Conservation (phyloP, 2,797 vertebrate species). For the Epinephelus coioides region DNA sequence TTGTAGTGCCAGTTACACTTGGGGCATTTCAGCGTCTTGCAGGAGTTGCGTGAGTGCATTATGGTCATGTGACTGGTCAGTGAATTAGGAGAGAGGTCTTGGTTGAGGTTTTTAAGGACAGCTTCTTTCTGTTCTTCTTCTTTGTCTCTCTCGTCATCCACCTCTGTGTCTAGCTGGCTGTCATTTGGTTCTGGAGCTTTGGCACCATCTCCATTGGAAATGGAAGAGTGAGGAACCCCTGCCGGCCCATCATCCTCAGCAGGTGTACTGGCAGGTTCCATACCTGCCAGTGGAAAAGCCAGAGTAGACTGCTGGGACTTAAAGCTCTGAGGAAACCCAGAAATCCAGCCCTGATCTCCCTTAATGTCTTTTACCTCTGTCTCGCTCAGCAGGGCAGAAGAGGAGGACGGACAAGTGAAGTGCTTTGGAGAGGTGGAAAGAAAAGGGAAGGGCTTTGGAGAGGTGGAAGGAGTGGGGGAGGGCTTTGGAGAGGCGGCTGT, state of each 20-base stretch:
- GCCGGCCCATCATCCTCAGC: constrained; percentile 88
- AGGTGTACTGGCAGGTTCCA: constrained; percentile 84
- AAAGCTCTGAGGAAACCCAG: constrained; percentile 95
- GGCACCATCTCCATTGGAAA: constrained; percentile 96
- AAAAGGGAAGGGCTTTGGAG: constrained; percentile 86
- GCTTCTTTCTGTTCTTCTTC: constrained; percentile 79
- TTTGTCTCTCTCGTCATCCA: constrained; percentile 80
- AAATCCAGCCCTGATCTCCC: constrained; percentile 90
- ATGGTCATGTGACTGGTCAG: constrained; percentile 93
- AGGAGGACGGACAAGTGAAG: constrained; percentile 90
- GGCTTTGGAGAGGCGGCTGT: constrained; percentile 88
- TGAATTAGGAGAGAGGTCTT: constrained; percentile 88
- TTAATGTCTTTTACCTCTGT: constrained; percentile 94
- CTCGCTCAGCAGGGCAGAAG: constrained; percentile 92
- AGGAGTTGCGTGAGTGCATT: constrained; percentile 99
- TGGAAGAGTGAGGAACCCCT: constrained; percentile 81
- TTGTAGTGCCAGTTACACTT: constrained; percentile 99
- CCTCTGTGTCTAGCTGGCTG: constrained; percentile 78
- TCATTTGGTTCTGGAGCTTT: constrained; percentile 97
- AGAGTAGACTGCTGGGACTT: constrained; percentile 93
- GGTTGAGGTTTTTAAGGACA: constrained; percentile 87
- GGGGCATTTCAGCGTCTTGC: constrained; percentile 99
- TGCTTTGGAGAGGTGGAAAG: constrained; percentile 92
- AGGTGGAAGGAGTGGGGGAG: constrained; percentile 91
- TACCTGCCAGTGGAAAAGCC: constrained; percentile 79